Conservation (phyloP, 2,797 vertebrate species). For the Acipenser ruthenus region DNA sequence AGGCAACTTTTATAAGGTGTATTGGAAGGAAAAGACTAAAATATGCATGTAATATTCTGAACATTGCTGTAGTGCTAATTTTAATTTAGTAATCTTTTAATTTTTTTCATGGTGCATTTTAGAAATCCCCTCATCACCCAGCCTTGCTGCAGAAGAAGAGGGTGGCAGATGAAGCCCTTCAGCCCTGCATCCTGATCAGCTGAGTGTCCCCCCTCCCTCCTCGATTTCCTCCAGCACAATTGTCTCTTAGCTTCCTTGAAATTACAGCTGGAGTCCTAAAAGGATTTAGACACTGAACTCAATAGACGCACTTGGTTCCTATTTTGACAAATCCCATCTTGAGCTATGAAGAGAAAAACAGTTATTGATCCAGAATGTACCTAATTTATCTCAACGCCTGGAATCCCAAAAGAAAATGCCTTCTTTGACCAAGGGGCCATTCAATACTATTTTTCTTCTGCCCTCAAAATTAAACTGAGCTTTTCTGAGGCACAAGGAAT, state of each 20-base stretch:
- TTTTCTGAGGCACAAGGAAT: slow-evolving; percentile 40
- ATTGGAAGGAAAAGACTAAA: no score
- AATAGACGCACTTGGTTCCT: slow-evolving; percentile 70
- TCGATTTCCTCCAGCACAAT: background rate
- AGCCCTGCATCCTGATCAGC: no score
- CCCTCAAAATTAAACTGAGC: slow-evolving; percentile 50
- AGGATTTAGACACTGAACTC: slow-evolving; percentile 79
- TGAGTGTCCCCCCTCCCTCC: background rate
- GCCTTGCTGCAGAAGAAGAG: no score
- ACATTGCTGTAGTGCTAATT: no score
- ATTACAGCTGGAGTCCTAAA: slow-evolving; percentile 50
- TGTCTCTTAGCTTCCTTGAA: slow-evolving; percentile 28
- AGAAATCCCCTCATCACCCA: no score
- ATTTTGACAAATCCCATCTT: slow-evolving; percentile 96
- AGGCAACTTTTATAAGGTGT: no score
- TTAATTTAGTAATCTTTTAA: no score
- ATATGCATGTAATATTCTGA: no score
- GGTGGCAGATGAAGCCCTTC: no score
- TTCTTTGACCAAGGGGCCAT: slow-evolving; percentile 85
- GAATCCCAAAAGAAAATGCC: slow-evolving; percentile 84
- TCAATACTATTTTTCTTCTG: slow-evolving; percentile 89
- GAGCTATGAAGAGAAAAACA: slow-evolving; percentile 83
- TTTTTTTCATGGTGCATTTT: no score
- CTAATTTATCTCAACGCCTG: slow-evolving; percentile 92
- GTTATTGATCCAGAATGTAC: slow-evolving; percentile 89